Base-by-base conservation (phyloP, 2,888 invertebrate species). In the Xylophagus ater region DNA sequence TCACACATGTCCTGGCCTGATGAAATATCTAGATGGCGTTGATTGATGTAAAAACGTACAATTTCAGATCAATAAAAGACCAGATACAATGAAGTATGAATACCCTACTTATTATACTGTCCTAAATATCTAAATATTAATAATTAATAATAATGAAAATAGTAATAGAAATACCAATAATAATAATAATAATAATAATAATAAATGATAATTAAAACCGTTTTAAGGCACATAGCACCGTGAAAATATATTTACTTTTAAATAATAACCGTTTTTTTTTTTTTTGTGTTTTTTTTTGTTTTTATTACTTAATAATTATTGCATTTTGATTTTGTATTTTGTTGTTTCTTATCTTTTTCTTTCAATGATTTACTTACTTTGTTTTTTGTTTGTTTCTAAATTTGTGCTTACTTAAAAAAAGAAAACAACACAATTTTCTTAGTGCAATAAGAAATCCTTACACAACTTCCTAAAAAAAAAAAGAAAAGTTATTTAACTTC, bases 321-420 rank as follows among this genome's bases (percentile, higher is more conserved):
- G 40, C 43, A 40, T 37, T 43, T 40, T 37, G 31, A 40, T 37
- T 43, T 40, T 37, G 31, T 43, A 40, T 40, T 43, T 36, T 21
- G 21, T 37, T 21, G 20, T 13, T 30, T 37, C 24, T 17, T 31
- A 10, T 31, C 23, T n/a, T 31, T 13, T 10, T 30, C n/a, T 15
- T 34, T 34, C 15, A 35, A 34, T 21, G 14, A 14, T n/a, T n/a
- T n/a, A 18, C 18, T 23, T 17, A n/a, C 13, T 10, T 17, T 31
- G 12, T 21, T 26, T 20, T 15, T 23, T 20, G 12, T 31, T 21
- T 24, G 24, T 31, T 37, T 18, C 31, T 31, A 30, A 21, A 30
- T 37, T n/a, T n/a, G n/a, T n/a, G n/a, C n/a, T n/a, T n/a, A n/a
- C n/a, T n/a, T n/a, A n/a, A n/a, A n/a, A n/a, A n/a, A n/a, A n/a